Conservation (phyloP, 2,113 vertebrate genomes). For the Melanotaenia duboulayi region DNA sequence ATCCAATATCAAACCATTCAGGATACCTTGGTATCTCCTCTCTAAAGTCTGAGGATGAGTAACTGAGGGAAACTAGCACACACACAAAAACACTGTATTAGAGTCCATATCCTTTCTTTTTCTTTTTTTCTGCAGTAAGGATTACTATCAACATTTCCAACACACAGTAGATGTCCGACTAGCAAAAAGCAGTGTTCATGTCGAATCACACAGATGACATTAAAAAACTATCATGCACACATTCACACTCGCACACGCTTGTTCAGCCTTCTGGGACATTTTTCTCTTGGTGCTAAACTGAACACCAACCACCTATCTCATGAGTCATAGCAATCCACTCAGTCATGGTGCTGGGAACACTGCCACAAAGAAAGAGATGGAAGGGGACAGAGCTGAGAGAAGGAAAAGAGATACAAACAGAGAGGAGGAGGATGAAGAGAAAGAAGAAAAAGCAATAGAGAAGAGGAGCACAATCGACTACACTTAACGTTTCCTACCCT, state of each 20-base stretch:
- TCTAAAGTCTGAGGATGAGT: constrained; percentile 98
- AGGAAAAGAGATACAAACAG: constrained; percentile 24
- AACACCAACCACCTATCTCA: constrained; percentile 75
- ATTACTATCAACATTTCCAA: constrained; percentile 22
- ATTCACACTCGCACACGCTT: constrained; percentile 24
- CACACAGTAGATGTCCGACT: constrained; percentile 21
- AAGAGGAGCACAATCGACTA: not conserved
- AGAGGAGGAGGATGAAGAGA: constrained; percentile 10
- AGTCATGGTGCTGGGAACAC: constrained; percentile 76
- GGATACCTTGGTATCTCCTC: constrained; percentile 94
- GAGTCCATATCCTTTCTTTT: constrained; percentile 8
- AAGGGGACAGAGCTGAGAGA: constrained; percentile 29
- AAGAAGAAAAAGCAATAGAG: constrained; percentile 2
- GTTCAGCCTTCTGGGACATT: constrained; percentile 67
- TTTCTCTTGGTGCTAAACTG: constrained; percentile 69
- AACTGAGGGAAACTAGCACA: constrained; percentile 94
- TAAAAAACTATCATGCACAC: constrained; percentile 34
- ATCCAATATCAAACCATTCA: constrained; percentile 94
- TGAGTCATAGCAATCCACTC: constrained; percentile 78
- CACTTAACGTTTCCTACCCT: constrained; percentile 81
- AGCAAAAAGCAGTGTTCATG: constrained; percentile 27
- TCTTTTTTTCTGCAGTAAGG: not conserved
- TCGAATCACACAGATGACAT: constrained; percentile 41
- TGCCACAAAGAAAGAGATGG: constrained; percentile 53
- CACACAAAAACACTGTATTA: constrained; percentile 26